Percentiles rank a stretch among this genome's conserved stretches.
phyloP scores from a whole-genome alignment of 2,888 invertebrate species.

The Sinelater perroti region DNA sequence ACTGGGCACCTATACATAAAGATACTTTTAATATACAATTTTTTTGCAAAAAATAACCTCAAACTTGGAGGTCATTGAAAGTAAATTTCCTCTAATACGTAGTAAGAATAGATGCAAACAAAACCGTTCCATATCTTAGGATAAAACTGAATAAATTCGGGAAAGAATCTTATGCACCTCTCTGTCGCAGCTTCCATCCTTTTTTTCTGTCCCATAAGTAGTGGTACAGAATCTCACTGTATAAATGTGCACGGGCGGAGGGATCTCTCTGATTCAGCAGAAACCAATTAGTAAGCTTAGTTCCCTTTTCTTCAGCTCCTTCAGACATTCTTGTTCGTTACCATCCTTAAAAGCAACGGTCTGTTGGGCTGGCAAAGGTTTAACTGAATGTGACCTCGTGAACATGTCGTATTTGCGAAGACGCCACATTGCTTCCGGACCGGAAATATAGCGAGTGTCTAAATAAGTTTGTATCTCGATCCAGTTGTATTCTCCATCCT shows the following conservation, averaged over 20 bases:
- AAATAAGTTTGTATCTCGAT: no score
- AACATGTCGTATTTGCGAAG: constrained; percentile 46
- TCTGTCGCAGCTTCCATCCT: neutral
- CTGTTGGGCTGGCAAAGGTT: constrained; percentile 50
- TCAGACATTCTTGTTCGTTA: constrained; percentile 25
- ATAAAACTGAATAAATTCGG: constrained; percentile 19
- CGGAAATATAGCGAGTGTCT: constrained; percentile 52
- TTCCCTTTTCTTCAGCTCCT: constrained; percentile 5
- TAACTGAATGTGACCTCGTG: constrained; percentile 49
- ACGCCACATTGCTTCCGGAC: constrained; percentile 54
- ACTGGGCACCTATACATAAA: constrained; percentile 45
- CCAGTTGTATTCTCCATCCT: constrained; percentile 20
- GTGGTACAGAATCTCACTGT: constrained; percentile 44
- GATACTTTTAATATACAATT: no score
- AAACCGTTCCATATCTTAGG: constrained; percentile 37
- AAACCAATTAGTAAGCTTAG: constrained; percentile 47
- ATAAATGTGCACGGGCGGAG: constrained; percentile 33
- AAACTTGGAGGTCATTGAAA: no score
- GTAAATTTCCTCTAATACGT: constrained; percentile 28
- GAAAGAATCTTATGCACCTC: constrained; percentile 22
- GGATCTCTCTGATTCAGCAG: constrained; percentile 39
- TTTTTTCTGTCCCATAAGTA: constrained; percentile 13
- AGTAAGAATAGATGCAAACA: constrained; percentile 44
- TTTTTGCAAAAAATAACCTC: no score
- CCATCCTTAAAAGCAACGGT: constrained; percentile 30